phyloP scores from a whole-genome alignment of 2,113 vertebrate genomes.

The Pteronura brasiliensis region DNA sequence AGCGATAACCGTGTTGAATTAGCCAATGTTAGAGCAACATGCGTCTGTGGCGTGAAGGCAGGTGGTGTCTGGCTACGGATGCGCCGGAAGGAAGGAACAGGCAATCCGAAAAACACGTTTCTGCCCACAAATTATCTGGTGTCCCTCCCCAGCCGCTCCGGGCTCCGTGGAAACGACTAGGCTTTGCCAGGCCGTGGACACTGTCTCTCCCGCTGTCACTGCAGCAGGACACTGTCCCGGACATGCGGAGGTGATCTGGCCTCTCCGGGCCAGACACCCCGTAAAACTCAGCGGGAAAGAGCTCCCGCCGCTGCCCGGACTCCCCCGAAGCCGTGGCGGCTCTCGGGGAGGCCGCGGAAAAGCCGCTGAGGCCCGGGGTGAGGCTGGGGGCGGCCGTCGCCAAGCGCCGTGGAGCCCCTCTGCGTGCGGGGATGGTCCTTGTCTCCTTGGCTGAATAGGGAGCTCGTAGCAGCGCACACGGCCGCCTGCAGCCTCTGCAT shows the following conservation, averaged over 20 bases:
- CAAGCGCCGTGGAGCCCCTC: fast-evolving
- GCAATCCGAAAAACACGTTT: fast-evolving
- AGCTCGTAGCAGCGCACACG: fast-evolving
- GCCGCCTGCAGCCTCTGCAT: background rate
- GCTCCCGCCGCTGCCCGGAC: background rate
- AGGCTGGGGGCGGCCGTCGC: background rate
- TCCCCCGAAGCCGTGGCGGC: background rate
- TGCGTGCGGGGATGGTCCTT: background rate
- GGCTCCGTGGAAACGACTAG: background rate
- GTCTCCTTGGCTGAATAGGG: background rate
- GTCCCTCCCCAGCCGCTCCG: background rate
- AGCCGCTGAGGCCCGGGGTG: background rate
- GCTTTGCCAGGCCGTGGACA: background rate
- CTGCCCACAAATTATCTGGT: fast-evolving
- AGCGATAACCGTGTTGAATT: fast-evolving
- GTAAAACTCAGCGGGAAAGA: background rate
- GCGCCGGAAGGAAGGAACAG: background rate
- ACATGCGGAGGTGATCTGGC: fast-evolving
- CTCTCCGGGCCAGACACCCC: background rate
- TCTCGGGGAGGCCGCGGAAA: background rate
- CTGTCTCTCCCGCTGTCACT: background rate
- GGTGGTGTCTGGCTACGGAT: fast-evolving
- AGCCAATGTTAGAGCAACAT: background rate
- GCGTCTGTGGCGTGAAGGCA: background rate
- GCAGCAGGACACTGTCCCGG: background rate